Conservation (phyloP, 1,140 invertebrate genomes). For the Gryon sp. region DNA sequence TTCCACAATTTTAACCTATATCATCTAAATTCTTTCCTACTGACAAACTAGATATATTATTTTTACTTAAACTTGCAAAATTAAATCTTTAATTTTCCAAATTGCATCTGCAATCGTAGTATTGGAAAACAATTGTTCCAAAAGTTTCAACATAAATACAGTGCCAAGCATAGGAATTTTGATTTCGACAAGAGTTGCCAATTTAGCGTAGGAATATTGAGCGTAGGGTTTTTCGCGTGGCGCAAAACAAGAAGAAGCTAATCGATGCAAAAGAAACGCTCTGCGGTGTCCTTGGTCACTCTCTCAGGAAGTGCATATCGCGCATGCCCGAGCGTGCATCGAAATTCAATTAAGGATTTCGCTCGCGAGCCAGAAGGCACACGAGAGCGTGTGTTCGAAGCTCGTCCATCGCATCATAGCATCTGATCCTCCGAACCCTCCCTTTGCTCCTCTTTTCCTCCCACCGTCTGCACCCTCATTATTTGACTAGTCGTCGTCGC, state of each 20-base stretch:
- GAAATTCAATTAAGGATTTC: constrained; percentile 67
- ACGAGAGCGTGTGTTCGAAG: constrained; percentile 55
- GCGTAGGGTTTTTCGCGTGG: constrained; percentile 29
- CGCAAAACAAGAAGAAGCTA: constrained; percentile 56
- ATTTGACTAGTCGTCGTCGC: constrained; percentile 46
- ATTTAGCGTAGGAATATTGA: constrained; percentile 41
- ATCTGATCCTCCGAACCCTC: constrained; percentile 47
- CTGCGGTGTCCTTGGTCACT: constrained; percentile 63
- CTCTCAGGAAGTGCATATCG: constrained; percentile 63
- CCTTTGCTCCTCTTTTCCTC: constrained; percentile 16
- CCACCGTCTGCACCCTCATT: constrained; percentile 41
- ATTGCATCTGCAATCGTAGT: no score
- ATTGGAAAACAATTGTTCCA: no score
- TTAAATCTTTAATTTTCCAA: no score
- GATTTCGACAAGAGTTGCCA: no score
- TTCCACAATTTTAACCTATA: no score
- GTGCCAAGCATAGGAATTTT: no score
- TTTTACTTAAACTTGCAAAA: no score
- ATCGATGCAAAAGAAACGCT: constrained; percentile 63
- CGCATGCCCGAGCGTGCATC: constrained; percentile 62
- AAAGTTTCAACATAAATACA: no score
- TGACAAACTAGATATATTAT: no score
- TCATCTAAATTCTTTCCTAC: no score
- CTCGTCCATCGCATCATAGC: constrained; percentile 57
- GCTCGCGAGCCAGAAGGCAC: constrained; percentile 58